phyloP scores from a whole-genome alignment of 92 coral and sea anemone species.

The Blastomussa wellsi region DNA sequence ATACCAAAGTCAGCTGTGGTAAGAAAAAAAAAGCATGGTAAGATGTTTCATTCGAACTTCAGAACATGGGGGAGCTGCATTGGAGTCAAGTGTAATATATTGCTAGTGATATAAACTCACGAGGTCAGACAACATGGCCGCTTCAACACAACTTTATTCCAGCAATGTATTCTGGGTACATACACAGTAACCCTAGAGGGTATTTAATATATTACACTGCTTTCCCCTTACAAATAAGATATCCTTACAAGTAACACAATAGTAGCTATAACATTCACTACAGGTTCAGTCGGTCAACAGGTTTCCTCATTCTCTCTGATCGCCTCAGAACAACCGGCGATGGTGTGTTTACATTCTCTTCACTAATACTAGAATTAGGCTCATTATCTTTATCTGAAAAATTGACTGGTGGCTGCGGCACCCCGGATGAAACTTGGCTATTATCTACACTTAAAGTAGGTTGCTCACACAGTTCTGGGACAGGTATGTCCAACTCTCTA shows the following conservation, averaged over 20 bases:
- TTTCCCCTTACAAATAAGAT: background rate
- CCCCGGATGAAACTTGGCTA: background rate
- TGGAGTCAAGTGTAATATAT: too few relatives aligned
- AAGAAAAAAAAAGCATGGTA: background rate
- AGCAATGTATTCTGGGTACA: background rate
- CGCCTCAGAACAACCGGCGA: background rate
- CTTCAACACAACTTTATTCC: slow-evolving; percentile 1
- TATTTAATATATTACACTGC: slow-evolving; percentile 1
- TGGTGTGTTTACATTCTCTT: background rate
- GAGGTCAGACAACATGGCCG: background rate
- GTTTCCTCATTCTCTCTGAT: background rate
- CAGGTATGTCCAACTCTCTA: slow-evolving; percentile 6
- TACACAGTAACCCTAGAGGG: background rate
- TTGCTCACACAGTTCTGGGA: slow-evolving; percentile 16
- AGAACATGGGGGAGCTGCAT: too few relatives aligned
- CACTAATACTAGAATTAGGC: background rate
- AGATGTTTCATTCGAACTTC: background rate
- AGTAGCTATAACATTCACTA: background rate
- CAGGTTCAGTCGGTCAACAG: background rate
- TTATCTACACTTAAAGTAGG: background rate
- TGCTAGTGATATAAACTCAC: too few relatives aligned
- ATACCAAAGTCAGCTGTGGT: slow-evolving; percentile 95
- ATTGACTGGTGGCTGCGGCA: slow-evolving; percentile 21
- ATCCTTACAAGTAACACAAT: background rate
- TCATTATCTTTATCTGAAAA: slow-evolving; percentile 18